Evolutionary conservation across 2,888 invertebrate species (phyloP).

Genomic region (Subacronicta megacephala): DNA sequence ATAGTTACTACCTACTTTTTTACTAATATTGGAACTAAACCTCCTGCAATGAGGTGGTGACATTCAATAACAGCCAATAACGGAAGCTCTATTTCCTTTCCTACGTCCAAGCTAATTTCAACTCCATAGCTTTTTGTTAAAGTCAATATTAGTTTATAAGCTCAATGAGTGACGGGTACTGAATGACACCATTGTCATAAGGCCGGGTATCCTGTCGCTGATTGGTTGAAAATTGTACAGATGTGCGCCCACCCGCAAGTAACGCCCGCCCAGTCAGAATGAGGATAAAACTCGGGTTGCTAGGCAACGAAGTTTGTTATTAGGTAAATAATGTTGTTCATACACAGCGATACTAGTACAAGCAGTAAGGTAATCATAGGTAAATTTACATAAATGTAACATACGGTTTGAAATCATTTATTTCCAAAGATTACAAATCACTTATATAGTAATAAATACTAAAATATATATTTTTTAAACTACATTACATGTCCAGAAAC

Average conservation of each 20-base stretch:
- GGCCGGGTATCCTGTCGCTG: conserved; percentile 76
- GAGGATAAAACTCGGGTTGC: conserved; percentile 64
- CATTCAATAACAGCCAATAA: conserved; percentile 69
- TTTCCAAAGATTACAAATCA: no score
- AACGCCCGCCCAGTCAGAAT: conserved; percentile 63
- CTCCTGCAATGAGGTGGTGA: conserved; percentile 15
- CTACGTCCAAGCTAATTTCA: conserved; percentile 39
- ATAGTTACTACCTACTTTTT: neutral
- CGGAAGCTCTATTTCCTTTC: conserved; percentile 60
- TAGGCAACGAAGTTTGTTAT: conserved; percentile 59
- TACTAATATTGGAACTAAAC: neutral
- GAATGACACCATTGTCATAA: conserved; percentile 84
- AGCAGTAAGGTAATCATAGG: no score
- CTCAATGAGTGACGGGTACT: conserved; percentile 67
- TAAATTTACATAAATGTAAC: no score
- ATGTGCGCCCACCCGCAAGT: conserved; percentile 62
- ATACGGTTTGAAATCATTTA: no score
- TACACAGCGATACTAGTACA: no score
- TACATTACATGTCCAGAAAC: no score
- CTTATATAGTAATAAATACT: no score
- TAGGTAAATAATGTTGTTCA: no score
- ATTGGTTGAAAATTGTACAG: conserved; percentile 69
- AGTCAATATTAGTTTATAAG: conserved; percentile 39
- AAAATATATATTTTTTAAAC: no score
- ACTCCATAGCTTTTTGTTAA: conserved; percentile 31